A percentile compares a stretch with the other conserved stretches of the same genome.
phyloP scores from a whole-genome alignment of 2,888 invertebrate genomes.

The Ophonus ardosiacus region DNA sequence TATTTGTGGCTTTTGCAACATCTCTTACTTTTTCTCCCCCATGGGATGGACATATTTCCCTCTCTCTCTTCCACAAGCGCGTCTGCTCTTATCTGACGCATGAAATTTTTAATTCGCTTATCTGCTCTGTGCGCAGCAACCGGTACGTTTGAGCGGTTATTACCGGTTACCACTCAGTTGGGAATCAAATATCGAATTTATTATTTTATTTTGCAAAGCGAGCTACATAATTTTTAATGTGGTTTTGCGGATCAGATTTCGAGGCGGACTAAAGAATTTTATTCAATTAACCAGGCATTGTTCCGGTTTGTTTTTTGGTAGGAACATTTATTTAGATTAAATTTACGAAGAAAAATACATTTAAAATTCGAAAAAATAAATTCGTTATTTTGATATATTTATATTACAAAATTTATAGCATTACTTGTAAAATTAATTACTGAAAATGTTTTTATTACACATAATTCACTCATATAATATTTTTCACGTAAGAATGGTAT shows the following conservation, averaged over 20 bases:
- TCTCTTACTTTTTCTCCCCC: not conserved
- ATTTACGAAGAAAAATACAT: not conserved
- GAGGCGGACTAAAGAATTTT: not conserved
- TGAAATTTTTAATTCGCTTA: slow-evolving; percentile 49
- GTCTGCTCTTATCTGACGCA: slow-evolving; percentile 23
- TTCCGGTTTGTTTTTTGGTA: not conserved
- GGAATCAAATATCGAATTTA: slow-evolving; percentile 49
- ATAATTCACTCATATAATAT: too few species aligned
- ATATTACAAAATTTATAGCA: too few species aligned
- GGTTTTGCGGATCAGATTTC: not conserved
- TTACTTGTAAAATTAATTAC: too few species aligned
- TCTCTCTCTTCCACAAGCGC: not conserved
- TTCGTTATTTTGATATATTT: not conserved
- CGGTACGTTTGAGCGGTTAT: slow-evolving; percentile 12
- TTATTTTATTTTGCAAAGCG: slow-evolving; percentile 27
- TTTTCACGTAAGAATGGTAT: too few species aligned
- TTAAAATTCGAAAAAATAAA: not conserved
- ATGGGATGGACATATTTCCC: not conserved
- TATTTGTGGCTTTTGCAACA: slow-evolving; percentile 40
- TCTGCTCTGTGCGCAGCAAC: slow-evolving; percentile 22
- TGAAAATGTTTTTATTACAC: too few species aligned
- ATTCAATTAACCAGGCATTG: slow-evolving; percentile 9
- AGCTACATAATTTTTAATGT: slow-evolving; percentile 21
- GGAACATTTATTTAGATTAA: not conserved
- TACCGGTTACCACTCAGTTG: slow-evolving; percentile 41